These are phyloP conservation scores for Andrena chrysosceles DNA, from an alignment of 2,888 invertebrate genomes.

Conservation along the genomic window DNA sequence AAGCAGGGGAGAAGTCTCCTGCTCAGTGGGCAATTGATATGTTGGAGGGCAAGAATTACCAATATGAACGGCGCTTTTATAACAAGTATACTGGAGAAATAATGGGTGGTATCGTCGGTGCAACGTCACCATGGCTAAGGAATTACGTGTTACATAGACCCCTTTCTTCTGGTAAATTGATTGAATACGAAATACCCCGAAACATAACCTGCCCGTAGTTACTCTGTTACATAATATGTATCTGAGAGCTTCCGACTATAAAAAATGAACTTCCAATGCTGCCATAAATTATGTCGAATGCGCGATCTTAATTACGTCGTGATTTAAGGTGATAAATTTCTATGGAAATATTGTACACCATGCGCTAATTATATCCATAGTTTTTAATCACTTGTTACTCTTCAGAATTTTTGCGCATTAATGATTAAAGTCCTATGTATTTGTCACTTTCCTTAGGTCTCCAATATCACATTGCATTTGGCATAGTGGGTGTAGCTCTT, in stretches of 20 bases:
- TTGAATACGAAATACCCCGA: background rate
- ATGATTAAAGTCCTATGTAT: background rate
- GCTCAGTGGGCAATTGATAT: slow-evolving; percentile 79
- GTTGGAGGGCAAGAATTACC: background rate
- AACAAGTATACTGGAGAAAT: background rate
- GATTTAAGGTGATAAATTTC: background rate
- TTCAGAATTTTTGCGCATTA: background rate
- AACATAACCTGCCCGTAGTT: background rate
- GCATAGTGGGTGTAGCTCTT: background rate
- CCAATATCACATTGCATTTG: background rate
- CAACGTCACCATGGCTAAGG: accelerated
- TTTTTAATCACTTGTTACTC: background rate
- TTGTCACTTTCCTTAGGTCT: background rate
- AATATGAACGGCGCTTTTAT: background rate
- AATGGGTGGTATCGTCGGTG: accelerated
- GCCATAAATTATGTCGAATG: background rate
- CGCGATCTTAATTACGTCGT: background rate
- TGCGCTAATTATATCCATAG: background rate
- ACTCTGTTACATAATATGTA: background rate
- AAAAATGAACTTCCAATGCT: background rate
- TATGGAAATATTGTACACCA: background rate
- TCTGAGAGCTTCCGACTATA: background rate
- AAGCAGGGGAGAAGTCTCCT: background rate
- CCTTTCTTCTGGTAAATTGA: background rate
- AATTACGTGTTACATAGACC: background rate